Evolutionary conservation across 2,797 vertebrate genomes (phyloP), one percentile per base, ranked within the genome.

Genomic region (Denticeps clupeoides): DNA sequence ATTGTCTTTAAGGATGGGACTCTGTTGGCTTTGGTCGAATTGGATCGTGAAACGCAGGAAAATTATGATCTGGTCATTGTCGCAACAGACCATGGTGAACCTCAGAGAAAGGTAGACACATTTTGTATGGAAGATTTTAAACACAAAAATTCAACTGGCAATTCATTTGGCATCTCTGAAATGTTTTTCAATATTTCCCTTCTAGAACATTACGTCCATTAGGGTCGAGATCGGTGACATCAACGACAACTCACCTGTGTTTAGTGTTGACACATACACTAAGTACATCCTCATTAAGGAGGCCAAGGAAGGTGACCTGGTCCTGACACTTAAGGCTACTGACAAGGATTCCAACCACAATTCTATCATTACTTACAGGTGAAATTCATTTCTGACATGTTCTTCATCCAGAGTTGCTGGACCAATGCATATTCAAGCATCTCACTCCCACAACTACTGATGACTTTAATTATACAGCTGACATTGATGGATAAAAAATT

Each of bases 221-320:
- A 73, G 26, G 21, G 56, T 89, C 49, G 67, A 26, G 1, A 40
- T 86, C 11, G 31, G 55, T 0, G 87, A 89, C 22, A 18, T 80
- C 46, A 87, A 87, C 1, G 86, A 87, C 53, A 84, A 86, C 52
- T 29, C 13, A 11, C 86, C 86, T 0, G 57, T 46, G 58, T 88
- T 87, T 56, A 78, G 64, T 1, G 49, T 64, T 48, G 31, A 55
- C 6, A 60, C 52, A 10, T 87, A 83, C 56, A 59, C 58, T 0
- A 61, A 52, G 56, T 73, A 27, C 0, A 0, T 86, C 35, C 62
- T 1, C 10, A 51, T 81, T 54, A 78, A 72, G n/a, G 70, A 78
- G 0, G 74, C 73, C 0, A 53, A 66, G 49, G 58, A 66, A 16
- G 84, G 84, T 49, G 35, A 27, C 1, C 27, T 67, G 58, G 59